These are phyloP conservation scores for Eristalis tenax DNA, from an alignment of 2,888 invertebrate species.

Conservation along the genomic window DNA sequence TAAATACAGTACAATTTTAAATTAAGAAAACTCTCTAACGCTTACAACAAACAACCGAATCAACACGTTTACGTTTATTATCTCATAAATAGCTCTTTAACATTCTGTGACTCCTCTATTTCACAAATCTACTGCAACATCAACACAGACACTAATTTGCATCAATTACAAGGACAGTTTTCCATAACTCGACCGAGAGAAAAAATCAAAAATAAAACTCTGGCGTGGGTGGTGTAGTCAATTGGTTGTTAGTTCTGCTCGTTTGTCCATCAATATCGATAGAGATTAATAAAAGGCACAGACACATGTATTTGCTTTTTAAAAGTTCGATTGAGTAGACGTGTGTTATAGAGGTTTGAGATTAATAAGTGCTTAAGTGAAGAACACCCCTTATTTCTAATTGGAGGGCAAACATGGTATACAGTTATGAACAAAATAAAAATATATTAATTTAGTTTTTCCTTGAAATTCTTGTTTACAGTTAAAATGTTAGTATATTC, in stretches of 20 bases:
- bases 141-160: neutral
- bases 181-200: neutral
- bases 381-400: neutral
- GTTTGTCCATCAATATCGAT: constrained; percentile 37
- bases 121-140: constrained; percentile 37
- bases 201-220: neutral
- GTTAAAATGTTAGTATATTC: constrained; percentile 8
- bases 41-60: constrained; percentile 48
- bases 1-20: constrained; percentile 16
- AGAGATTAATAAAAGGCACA: constrained; percentile 47
- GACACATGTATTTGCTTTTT: constrained; percentile 30
- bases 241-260: constrained; percentile 1
- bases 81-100: constrained; percentile 21
- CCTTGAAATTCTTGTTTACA: neutral
- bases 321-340: constrained; percentile 29
- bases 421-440: neutral
- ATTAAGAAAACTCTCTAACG: constrained; percentile 26
- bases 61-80: constrained; percentile 27
- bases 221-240: neutral
- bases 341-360: constrained; percentile 28
- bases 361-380: constrained; percentile 20
- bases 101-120: constrained; percentile 32
- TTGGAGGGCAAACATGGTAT: constrained; percentile 4
- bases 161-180: neutral
- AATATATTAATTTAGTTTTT: neutral